phyloP scores from a whole-genome alignment of 2,888 invertebrate species.

The Aleiodes testaceus region DNA sequence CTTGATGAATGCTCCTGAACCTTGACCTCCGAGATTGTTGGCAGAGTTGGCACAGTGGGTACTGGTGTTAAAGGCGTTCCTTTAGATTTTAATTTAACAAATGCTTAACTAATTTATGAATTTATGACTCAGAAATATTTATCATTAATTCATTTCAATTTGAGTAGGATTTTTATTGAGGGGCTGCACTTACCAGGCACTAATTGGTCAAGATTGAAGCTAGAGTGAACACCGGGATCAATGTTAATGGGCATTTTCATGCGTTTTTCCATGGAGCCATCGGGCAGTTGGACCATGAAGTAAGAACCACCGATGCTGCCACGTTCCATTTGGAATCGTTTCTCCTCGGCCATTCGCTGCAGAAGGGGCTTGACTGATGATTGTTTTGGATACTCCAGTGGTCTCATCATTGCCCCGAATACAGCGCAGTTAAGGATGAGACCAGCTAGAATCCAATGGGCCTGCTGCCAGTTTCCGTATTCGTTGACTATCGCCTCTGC shows the following conservation, averaged over 20 bases:
- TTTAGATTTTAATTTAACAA: constrained; percentile 59
- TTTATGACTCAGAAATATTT: not conserved
- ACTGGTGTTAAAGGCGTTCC: constrained; percentile 84
- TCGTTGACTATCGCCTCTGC: constrained; percentile 85
- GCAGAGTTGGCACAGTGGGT: constrained; percentile 89
- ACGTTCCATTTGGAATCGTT: constrained; percentile 90
- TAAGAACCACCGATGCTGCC: constrained; percentile 92
- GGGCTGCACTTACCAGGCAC: constrained; percentile 75
- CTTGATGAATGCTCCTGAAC: constrained; percentile 78
- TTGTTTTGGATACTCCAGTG: constrained; percentile 84
- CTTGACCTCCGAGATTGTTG: constrained; percentile 91
- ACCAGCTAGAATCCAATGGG: constrained; percentile 93
- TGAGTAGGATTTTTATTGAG: not conserved
- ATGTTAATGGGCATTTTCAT: constrained; percentile 93
- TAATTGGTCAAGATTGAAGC: constrained; percentile 89
- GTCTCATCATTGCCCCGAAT: constrained; percentile 89
- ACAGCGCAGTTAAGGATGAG: constrained; percentile 91
- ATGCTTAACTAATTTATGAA: constrained; percentile 50
- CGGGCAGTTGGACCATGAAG: constrained; percentile 90
- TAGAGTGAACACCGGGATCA: constrained; percentile 95
- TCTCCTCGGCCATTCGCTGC: constrained; percentile 95
- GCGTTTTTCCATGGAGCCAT: constrained; percentile 92
- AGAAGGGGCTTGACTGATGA: constrained; percentile 87
- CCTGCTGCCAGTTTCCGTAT: constrained; percentile 89
- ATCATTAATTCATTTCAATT: not conserved